A percentile compares a stretch with the other conserved stretches of the same genome.
Conservation (phyloP, 2,888 invertebrate species). For the Nemotelus nigrinus region DNA sequence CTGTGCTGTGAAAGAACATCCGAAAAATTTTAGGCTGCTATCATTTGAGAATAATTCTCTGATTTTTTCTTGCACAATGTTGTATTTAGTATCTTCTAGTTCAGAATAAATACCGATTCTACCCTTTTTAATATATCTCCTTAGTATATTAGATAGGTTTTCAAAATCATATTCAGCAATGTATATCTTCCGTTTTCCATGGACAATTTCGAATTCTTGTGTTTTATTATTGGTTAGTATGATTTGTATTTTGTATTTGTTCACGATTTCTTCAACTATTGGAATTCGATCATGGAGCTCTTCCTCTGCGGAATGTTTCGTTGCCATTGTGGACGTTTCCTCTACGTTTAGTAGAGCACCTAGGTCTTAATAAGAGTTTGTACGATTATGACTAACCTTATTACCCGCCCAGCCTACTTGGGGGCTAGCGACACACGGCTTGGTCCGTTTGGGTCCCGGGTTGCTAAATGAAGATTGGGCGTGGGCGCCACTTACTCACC, state of each 20-base stretch:
- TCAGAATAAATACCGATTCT: conserved; percentile 25
- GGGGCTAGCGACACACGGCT: too few species aligned
- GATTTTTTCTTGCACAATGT: conserved; percentile 46
- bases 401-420: too few species aligned
- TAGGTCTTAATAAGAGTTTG: too few species aligned
- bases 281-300: neutral
- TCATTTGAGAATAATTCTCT: conserved; percentile 48
- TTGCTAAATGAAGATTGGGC: too few species aligned
- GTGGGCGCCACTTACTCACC: too few species aligned
- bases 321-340: neutral
- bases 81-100: conserved; percentile 45
- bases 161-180: conserved; percentile 44
- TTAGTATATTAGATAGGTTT: conserved; percentile 12
- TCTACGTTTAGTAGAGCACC: too few species aligned
- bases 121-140: conserved; percentile 19
- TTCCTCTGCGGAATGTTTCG: neutral
- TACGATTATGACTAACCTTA: too few species aligned
- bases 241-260: conserved; percentile 1
- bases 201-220: neutral
- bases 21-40: conserved; percentile 30
- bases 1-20: conserved; percentile 32
- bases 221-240: neutral
- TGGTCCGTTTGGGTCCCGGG: too few species aligned
- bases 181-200: neutral
- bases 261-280: neutral